Evolutionary conservation across 2,797 vertebrate species (phyloP).

Genomic region (Anolis apletophallus): DNA sequence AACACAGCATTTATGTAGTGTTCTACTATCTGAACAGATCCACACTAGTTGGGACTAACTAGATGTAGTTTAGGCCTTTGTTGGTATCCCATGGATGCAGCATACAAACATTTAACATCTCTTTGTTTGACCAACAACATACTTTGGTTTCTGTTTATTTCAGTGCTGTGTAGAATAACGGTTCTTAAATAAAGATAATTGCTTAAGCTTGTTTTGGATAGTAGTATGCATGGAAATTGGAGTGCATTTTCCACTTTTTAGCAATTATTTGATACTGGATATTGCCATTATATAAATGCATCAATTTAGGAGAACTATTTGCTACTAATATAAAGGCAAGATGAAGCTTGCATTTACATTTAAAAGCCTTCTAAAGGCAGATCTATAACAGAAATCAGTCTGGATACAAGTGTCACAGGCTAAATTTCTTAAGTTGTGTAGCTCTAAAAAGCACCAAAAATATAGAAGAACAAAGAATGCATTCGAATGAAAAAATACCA

Average conservation of each 20-base stretch:
- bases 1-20: no score
- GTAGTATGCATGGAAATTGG: background rate
- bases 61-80: no score
- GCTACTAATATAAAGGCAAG: background rate
- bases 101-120: background rate
- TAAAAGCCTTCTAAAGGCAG: background rate
- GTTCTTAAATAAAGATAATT: background rate
- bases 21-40: no score
- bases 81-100: background rate
- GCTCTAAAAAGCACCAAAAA: background rate
- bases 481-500: background rate
- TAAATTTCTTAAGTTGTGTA: background rate
- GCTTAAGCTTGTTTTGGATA: background rate
- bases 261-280: background rate
- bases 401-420: background rate
- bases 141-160: background rate
- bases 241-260: background rate
- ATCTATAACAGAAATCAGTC: background rate
- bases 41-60: no score
- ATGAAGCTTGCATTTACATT: background rate
- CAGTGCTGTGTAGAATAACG: background rate
- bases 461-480: background rate
- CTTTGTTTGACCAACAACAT: background rate
- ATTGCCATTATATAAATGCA: background rate
- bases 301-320: background rate